These are phyloP conservation scores for Isaurus tuberculatus DNA, from an alignment of 92 coral and sea anemone genomes.

Conservation along the genomic window DNA sequence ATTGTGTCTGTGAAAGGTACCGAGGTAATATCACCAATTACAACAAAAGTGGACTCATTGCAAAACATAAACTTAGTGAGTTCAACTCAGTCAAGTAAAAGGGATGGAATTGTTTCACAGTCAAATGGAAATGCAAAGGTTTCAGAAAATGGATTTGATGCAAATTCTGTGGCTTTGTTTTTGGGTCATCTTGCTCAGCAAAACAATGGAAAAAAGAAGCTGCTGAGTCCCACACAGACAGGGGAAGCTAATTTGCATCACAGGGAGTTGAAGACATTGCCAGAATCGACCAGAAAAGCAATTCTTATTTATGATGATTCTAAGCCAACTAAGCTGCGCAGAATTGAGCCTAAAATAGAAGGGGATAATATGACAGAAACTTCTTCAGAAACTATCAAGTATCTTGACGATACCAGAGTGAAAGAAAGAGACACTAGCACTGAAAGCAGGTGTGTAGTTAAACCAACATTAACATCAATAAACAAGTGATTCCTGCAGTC, in stretches of 20 bases:
- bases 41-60: not conserved
- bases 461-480: not conserved
- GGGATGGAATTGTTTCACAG: conserved; percentile 12
- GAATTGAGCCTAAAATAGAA: conserved; percentile 76
- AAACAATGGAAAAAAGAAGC: conserved; percentile 76
- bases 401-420: not conserved
- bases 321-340: conserved; percentile 70
- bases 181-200: conserved; percentile 90
- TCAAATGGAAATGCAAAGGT: conserved; percentile 35
- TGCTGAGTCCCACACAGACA: not conserved
- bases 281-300: not conserved
- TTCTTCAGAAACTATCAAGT: conserved; percentile 40
- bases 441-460: conserved; percentile 29
- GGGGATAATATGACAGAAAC: conserved; percentile 48
- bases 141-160: conserved; percentile 73
- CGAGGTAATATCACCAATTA: conserved; percentile 11
- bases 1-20: not conserved
- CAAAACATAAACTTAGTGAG: conserved; percentile 14
- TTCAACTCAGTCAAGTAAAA: conserved; percentile 14
- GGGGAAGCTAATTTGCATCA: not conserved
- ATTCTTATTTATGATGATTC: conserved; percentile 24
- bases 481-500: no score
- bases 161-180: conserved; percentile 90
- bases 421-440: conserved; percentile 12
- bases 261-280: conserved; percentile 4